Conservation (phyloP, 2,888 invertebrate genomes). For the Coleophora flavipennella region DNA sequence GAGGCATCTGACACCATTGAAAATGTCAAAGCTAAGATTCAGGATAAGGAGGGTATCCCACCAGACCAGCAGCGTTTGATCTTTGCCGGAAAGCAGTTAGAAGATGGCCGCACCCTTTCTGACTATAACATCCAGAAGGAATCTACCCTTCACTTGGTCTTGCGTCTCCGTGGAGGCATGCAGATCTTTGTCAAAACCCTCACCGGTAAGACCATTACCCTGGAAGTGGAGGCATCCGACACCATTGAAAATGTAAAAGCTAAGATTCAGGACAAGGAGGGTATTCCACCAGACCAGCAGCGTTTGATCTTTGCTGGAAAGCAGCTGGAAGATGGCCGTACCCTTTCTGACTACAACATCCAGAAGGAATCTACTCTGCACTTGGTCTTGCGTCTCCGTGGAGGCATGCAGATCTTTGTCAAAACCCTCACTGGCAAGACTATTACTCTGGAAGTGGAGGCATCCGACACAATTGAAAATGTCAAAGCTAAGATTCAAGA, state of each 20-base stretch:
- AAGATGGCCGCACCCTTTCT: slow-evolving; percentile 17
- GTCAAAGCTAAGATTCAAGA: slow-evolving; percentile 18
- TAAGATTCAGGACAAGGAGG: slow-evolving; percentile 19
- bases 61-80: slow-evolving; percentile 19
- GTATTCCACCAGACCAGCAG: slow-evolving; percentile 19
- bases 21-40: slow-evolving; percentile 16
- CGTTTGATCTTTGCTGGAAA: slow-evolving; percentile 19
- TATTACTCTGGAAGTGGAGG: slow-evolving; percentile 6
- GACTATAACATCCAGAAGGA: slow-evolving; percentile 23
- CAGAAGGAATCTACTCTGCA: slow-evolving; percentile 13
- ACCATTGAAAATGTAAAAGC: slow-evolving; percentile 20
- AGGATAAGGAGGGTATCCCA: slow-evolving; percentile 19
- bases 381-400: slow-evolving; percentile 11
- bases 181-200: slow-evolving; percentile 20
- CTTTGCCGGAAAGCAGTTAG: slow-evolving; percentile 18
- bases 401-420: slow-evolving; percentile 8
- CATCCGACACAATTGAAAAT: slow-evolving; percentile 9
- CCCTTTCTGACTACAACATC: slow-evolving; percentile 14
- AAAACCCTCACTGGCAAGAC: slow-evolving; percentile 7
- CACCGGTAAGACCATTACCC: slow-evolving; percentile 19
- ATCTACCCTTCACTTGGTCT: slow-evolving; percentile 20
- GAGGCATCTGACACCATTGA: slow-evolving; percentile 8
- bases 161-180: slow-evolving; percentile 16
- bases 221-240: slow-evolving; percentile 17
- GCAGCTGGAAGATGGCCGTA: slow-evolving; percentile 14